Evolutionary conservation across 2,888 invertebrate genomes (phyloP).

Genomic region (Sycophila texana): DNA sequence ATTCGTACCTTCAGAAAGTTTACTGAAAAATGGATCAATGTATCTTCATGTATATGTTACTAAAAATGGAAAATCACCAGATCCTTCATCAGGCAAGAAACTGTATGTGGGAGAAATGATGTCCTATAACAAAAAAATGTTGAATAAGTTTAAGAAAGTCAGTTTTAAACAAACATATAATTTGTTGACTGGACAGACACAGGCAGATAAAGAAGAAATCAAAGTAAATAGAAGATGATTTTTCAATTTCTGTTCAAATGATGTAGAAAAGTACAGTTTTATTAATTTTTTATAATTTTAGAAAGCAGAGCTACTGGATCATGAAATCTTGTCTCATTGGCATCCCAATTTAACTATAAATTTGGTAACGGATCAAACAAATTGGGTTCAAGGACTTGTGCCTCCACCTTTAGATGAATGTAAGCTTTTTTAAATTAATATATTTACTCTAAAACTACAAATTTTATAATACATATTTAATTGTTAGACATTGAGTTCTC

Average conservation of each 20-base stretch:
- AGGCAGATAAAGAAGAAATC: conserved; percentile 85
- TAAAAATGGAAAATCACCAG: conserved; percentile 87
- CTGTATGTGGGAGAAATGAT: conserved; percentile 83
- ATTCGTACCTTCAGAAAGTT: conserved; percentile 82
- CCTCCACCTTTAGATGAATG: conserved; percentile 95
- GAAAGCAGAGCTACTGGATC: conserved; percentile 86
- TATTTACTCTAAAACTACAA: conserved; percentile 20
- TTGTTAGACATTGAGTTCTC: conserved; percentile 87
- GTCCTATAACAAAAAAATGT: conserved; percentile 85
- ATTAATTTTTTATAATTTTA: conserved; percentile 63
- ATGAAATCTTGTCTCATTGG: conserved; percentile 98
- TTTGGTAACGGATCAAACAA: conserved; percentile 95
- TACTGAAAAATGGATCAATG: conserved; percentile 94
- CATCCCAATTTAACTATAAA: conserved; percentile 98
- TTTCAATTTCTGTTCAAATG: conserved; percentile 6
- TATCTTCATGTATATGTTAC: conserved; percentile 95
- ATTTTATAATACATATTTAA: conserved; percentile 6
- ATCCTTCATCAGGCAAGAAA: conserved; percentile 82
- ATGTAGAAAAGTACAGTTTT: not conserved
- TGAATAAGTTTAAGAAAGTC: conserved; percentile 95
- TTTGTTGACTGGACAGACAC: conserved; percentile 93
- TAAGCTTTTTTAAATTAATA: conserved; percentile 67
- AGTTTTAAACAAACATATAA: conserved; percentile 93
- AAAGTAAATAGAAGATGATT: conserved; percentile 72
- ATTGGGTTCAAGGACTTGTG: conserved; percentile 93